Base-by-base conservation (phyloP, 1,140 invertebrate genomes). In the Pentalonia nigronervosa region DNA sequence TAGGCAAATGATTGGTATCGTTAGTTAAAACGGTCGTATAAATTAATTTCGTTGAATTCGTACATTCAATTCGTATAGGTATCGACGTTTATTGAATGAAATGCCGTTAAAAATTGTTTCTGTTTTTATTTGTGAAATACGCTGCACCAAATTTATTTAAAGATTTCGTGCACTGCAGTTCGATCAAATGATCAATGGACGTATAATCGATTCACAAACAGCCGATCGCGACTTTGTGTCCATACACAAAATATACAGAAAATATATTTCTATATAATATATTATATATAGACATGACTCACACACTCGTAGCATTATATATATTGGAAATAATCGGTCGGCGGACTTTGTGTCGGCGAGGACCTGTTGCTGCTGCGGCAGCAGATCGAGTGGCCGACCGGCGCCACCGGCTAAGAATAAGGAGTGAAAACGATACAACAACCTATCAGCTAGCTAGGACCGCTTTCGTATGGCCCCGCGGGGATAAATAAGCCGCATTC, bases 341-440 rank as follows among this genome's bases (percentile, higher is more conserved):
- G 34, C 0, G 21, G 25, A 20, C 6, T 53, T 36, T 14, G 47
- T 20, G 36, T 50, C 47, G 86, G 47, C 60, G 60, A 87, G 86
- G 48, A 53, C 48, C n/a, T 25, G 53, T 36, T 48, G n/a, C 87
- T 14, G 41, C 81, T 7, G 30, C 60, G 7, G 60, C 30, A 76
- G 60, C n/a, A 76, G 41, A 41, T 21, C 84, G 45, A 76, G 86
- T 45, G 84, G 9, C 11, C n/a, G 21, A n/a, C 34, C 36, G 60
- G 47, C 47, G 91, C 76, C 91, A 60, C 45, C 48, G 81, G 67
- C 53, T 34, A 25, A 83, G 91, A 53, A 92, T 76, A 76, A 76
- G 76, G 47, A 92, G 91, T 92, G 91, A 92, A 92, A 92, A 92
- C 91, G 91, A 83, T 83, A 84, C 83, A 91, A 91, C 90, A 47